Conservation (phyloP, 2,113 vertebrate species). For the Formicarius rufipectus region DNA sequence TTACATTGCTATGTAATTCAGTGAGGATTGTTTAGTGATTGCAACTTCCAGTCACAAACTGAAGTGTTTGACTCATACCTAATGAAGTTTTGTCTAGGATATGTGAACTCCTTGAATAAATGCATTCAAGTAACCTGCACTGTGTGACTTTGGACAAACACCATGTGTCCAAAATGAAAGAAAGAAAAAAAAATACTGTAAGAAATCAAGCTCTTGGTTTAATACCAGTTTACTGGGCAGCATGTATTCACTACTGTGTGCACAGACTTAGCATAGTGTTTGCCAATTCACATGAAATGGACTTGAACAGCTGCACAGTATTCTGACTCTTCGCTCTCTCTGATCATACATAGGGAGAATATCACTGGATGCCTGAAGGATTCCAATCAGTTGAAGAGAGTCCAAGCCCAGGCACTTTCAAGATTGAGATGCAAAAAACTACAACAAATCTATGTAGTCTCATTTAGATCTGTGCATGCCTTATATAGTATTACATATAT, state of each 20-base stretch:
- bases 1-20: not conserved
- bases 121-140: not conserved
- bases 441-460: not conserved
- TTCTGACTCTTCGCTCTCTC: not conserved
- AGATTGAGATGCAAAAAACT: not conserved
- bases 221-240: not conserved
- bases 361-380: not conserved
- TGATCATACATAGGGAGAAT: not conserved
- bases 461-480: not conserved
- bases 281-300: not conserved
- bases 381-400: not conserved
- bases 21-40: not conserved
- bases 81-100: not conserved
- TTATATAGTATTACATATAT: not conserved
- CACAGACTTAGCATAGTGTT: not conserved
- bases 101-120: not conserved
- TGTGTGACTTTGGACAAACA: not conserved
- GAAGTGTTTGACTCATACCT: not conserved
- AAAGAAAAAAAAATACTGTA: fast-evolving
- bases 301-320: not conserved
- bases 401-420: not conserved
- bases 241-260: not conserved
- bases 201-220: not conserved
- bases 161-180: not conserved
- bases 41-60: not conserved